A percentile compares a stretch with the other conserved stretches of the same genome.
These are phyloP conservation scores for Euura lappo DNA, from an alignment of 1,140 invertebrate species.

Conservation along the genomic window DNA sequence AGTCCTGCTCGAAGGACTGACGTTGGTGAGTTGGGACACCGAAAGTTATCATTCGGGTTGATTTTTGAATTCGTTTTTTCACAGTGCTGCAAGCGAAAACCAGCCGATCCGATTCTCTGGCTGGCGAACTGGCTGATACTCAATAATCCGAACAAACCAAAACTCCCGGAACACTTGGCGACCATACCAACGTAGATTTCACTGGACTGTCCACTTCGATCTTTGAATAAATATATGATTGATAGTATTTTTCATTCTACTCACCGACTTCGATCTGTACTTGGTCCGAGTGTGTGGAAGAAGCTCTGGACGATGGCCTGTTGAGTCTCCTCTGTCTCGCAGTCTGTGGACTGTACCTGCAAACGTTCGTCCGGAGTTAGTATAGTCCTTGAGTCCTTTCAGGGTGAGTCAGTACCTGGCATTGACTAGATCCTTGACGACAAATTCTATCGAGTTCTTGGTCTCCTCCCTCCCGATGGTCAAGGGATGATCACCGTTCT, in stretches of 20 bases:
- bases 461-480: not conserved
- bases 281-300: not conserved
- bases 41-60: not conserved
- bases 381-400: not conserved
- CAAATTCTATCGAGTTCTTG: not conserved
- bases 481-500: not conserved
- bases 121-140: conserved; percentile 77
- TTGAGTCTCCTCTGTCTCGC: not conserved
- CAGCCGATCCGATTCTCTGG: conserved; percentile 77
- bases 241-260: not conserved
- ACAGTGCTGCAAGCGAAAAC: conserved; percentile 69
- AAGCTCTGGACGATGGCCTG: not conserved
- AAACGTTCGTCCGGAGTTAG: not conserved
- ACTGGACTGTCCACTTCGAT: not conserved
- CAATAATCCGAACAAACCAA: conserved; percentile 80
- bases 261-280: not conserved
- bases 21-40: conserved; percentile 57
- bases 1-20: conserved; percentile 71
- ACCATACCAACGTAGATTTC: conserved; percentile 41
- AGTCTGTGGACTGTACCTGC: conserved; percentile 3
- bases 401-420: not conserved
- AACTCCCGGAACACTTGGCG: conserved; percentile 49
- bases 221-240: no score
- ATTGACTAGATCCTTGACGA: not conserved
- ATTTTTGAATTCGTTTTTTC: not conserved